These are phyloP conservation scores for Luperina nickerlii DNA, from an alignment of 2,888 invertebrate species.

Conservation along the genomic window DNA sequence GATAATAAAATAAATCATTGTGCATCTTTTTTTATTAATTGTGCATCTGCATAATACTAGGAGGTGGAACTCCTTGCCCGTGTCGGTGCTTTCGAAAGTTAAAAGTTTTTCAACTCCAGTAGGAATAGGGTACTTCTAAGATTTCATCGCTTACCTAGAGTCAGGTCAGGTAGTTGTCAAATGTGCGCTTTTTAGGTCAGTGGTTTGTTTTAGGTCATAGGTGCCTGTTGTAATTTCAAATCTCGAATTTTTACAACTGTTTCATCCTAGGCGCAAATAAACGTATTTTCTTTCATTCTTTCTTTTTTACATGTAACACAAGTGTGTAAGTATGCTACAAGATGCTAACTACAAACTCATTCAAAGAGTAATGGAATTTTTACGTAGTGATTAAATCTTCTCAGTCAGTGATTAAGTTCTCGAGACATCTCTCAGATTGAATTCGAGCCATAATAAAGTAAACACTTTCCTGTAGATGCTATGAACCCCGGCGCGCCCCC, in stretches of 20 bases:
- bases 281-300: not conserved
- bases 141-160: not conserved
- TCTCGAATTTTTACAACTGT: not conserved
- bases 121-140: not conserved
- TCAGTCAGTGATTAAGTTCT: too few species aligned
- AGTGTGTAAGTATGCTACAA: not conserved
- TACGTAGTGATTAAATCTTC: not conserved
- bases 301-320: not conserved
- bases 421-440: not conserved
- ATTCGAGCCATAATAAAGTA: not conserved
- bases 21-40: slow-evolving; percentile 4
- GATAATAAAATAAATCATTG: not conserved
- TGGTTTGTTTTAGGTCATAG: not conserved
- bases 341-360: not conserved
- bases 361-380: not conserved
- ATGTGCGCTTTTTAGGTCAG: not conserved
- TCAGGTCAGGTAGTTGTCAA: too few species aligned
- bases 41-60: not conserved
- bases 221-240: not conserved
- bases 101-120: not conserved
- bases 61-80: too few species aligned
- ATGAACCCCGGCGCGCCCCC: slow-evolving; percentile 49
- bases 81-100: not conserved
- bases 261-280: not conserved
- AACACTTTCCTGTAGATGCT: slow-evolving; percentile 33